Base-by-base conservation (phyloP, 2,113 vertebrate species). In the Cavia porcellus region DNA sequence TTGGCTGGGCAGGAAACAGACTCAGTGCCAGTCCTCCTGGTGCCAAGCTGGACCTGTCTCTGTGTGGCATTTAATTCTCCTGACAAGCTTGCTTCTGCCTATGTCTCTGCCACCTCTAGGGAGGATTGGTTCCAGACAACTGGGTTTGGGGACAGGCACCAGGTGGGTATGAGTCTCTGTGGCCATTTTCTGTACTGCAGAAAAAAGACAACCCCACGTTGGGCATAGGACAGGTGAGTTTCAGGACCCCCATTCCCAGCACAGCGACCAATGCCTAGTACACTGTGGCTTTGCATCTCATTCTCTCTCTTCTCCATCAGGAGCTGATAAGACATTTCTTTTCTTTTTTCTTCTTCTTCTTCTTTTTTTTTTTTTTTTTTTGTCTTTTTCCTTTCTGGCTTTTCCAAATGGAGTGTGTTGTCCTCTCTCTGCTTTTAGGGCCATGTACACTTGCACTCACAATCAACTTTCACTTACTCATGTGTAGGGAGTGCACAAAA, bases 181-280 rank as follows among this genome's bases (percentile, higher is more conserved):
- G 11, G 55, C 35, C 28, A 42, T 59, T 52, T 88, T 85, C 64
- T 38, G 11, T n/a, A 77, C 66, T 86, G 52, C 14, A 74, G 32
- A 32, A 55, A 47, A 77, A 82, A 81, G 57, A 50, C 66, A 75
- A 35, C 85, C 13, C 72, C 11, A 10, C 52, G 42, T 19, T 35
- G 45, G 7, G 4, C 28, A 19, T 0, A 42, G 81, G 52, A 64
- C 42, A 19, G 19, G 52, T 22, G 64, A 62, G 47, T 8, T 15
- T 32, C 22, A 38, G 28, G 66, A 55, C 47, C 8, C 61, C 32
- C 72, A 0, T 10, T 35, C 42, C 75, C 32, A n/a, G 28, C 28
- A 6, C 3, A 45, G 2, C 4, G 10, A 1, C 20, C 32, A 42
- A 28, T 3, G 1, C 61, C 25, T 15, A 1, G 38, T 2, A 68